A percentile compares a stretch with the other conserved stretches of the same genome.
These are phyloP conservation scores for Martes martes DNA, from an alignment of 2,113 vertebrate genomes.

Conservation along the genomic window DNA sequence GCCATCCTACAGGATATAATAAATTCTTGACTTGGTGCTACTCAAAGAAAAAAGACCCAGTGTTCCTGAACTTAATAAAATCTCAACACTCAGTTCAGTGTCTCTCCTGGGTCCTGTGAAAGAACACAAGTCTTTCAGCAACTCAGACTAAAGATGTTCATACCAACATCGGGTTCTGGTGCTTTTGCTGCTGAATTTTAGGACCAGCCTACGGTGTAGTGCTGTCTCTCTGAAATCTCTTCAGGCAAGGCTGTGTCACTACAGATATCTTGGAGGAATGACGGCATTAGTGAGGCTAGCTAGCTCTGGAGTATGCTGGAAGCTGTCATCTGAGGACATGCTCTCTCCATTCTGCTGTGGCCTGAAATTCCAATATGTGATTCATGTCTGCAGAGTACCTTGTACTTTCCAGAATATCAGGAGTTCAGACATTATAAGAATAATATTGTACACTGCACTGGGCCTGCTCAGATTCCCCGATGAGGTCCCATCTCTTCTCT, in stretches of 20 bases:
- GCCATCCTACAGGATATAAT: not conserved
- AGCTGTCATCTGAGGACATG: not conserved
- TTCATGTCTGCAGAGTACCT: not conserved
- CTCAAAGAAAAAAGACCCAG: not conserved
- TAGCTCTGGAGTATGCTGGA: not conserved
- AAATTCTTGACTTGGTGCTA: not conserved
- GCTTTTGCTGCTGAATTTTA: not conserved
- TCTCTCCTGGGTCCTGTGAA: not conserved
- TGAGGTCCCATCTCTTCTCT: not conserved
- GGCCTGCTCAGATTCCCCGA: not conserved
- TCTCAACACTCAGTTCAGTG: not conserved
- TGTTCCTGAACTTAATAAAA: constrained; percentile 9
- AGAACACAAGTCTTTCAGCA: not conserved
- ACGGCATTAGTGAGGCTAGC: not conserved
- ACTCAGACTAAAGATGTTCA: not conserved
- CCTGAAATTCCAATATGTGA: not conserved
- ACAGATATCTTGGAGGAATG: not conserved
- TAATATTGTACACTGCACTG: not conserved
- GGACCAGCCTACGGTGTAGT: not conserved
- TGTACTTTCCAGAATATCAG: not conserved
- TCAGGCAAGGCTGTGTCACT: not conserved
- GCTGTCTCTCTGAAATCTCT: not conserved
- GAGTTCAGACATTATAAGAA: not conserved
- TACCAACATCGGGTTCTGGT: not conserved
- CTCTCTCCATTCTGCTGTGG: not conserved